Conservation (phyloP, 2,113 vertebrate genomes). For the Uropsilus gracilis region DNA sequence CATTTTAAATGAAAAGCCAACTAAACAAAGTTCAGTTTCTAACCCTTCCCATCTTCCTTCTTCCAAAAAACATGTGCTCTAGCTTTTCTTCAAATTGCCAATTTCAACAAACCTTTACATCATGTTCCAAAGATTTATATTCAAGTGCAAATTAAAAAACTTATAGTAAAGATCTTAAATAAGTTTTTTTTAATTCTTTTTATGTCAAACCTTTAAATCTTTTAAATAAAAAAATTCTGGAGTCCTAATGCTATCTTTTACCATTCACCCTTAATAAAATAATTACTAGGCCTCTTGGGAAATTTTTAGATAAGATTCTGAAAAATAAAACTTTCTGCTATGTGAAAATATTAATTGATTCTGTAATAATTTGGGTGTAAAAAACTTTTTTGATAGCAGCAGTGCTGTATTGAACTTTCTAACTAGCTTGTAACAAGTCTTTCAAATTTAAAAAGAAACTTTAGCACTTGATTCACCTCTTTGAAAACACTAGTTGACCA, state of each 20-base stretch:
- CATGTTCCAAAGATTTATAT: not conserved
- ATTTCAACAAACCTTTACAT: conserved; percentile 6
- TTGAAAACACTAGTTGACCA: conserved; percentile 58
- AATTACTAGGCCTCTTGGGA: conserved; percentile 20
- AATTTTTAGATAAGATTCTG: conserved; percentile 41
- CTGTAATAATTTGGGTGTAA: conserved; percentile 33
- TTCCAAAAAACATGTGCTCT: conserved; percentile 33
- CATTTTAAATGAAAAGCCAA: conserved; percentile 37
- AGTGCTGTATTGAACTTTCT: not conserved
- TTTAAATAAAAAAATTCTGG: not conserved
- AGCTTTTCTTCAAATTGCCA: not conserved
- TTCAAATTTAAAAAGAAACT: conserved; percentile 55
- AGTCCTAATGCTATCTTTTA: not conserved
- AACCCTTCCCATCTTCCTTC: not conserved
- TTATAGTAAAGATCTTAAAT: conserved; percentile 11
- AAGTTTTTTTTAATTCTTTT: conserved; percentile 29
- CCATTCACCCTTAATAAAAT: conserved; percentile 37
- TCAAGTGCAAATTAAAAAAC: conserved; percentile 47
- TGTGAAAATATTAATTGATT: conserved; percentile 50
- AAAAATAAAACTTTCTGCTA: conserved; percentile 45
- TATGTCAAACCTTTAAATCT: not conserved
- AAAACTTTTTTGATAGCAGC: conserved; percentile 26
- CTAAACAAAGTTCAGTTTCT: not conserved
- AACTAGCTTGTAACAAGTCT: not conserved
- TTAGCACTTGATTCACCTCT: not conserved